Evolutionary conservation across 2,888 invertebrate genomes (phyloP).

Genomic region (Physocephala rufipes): DNA sequence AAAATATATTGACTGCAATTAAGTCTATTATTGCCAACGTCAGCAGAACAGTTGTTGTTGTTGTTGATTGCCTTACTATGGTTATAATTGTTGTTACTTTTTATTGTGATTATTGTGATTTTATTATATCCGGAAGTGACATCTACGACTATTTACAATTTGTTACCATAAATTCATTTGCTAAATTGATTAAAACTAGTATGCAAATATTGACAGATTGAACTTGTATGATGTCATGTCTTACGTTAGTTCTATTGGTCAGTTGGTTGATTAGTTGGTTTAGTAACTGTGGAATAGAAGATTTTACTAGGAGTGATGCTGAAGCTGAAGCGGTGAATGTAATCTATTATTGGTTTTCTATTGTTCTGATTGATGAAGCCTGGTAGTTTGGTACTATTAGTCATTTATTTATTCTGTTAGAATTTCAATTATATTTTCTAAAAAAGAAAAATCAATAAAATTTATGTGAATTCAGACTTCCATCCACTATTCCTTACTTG

Average conservation of each 20-base stretch:
- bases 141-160: slow-evolving; percentile 29
- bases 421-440: slow-evolving; percentile 5
- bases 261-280: too few species aligned
- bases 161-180: slow-evolving; percentile 32
- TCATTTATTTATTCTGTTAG: not conserved
- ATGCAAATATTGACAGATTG: slow-evolving; percentile 31
- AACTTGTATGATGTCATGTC: too few species aligned
- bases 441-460: not conserved
- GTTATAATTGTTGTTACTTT: not conserved
- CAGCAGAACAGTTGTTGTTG: not conserved
- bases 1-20: slow-evolving; percentile 19
- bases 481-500: not conserved
- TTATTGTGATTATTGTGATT: not conserved
- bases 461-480: not conserved
- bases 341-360: not conserved
- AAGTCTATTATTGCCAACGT: slow-evolving; percentile 14
- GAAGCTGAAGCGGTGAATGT: not conserved
- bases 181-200: slow-evolving; percentile 29
- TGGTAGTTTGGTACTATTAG: too few species aligned
- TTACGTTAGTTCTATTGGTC: too few species aligned
- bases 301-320: not conserved
- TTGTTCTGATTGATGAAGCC: not conserved
- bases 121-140: not conserved
- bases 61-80: not conserved
- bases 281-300: not conserved